Base-by-base conservation (phyloP, 2,797 vertebrate species). In the Acrocephalus scirpaceus region DNA sequence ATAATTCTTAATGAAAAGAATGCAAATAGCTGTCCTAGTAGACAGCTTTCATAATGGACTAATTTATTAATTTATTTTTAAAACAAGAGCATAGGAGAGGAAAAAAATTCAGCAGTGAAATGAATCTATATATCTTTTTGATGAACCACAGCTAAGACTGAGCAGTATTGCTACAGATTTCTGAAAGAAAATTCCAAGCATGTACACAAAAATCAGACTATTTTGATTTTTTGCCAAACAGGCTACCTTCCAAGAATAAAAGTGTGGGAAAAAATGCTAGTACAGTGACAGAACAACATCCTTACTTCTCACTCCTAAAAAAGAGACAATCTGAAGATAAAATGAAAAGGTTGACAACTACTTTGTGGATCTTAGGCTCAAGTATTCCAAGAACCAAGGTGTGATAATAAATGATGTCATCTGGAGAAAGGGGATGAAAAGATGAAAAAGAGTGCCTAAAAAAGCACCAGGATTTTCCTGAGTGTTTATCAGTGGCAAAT, bases 191-290 rank as follows among this genome's bases (percentile, higher is more conserved):
- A 96, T 91, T 95, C 73, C 73, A 94, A 95, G 74, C 64, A 83
- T 88, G 77, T 82, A 94, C 80, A 85, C 70, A 94, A 92, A 95
- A 94, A 95, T 93, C 90, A 87, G 85, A 73, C 60, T 94, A 84
- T 82, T 91, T 92, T 95, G 95, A 81, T 84, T 93, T 96, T 95
- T 95, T 96, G 92, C 92, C 94, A 96, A 87, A 95, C 66, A 94
- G 93, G 92, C 92, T 94, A 95, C 86, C 74, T 95, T 97, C 96
- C 96, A 96, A 97, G 90, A 96, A 93, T 42, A 93, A 90, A 96
- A 95, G 86, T 95, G 88, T 95, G 93, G 93, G 94, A 73, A 94
- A 96, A 97, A 95, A 90, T 58, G 64, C 56, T 86, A 78, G 64
- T 71, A 45, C 64, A 76, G 76, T 88, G 88, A 90, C 80, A 94